phyloP scores from a whole-genome alignment of 2,888 invertebrate species.

The Leptinotarsa tumamoca region DNA sequence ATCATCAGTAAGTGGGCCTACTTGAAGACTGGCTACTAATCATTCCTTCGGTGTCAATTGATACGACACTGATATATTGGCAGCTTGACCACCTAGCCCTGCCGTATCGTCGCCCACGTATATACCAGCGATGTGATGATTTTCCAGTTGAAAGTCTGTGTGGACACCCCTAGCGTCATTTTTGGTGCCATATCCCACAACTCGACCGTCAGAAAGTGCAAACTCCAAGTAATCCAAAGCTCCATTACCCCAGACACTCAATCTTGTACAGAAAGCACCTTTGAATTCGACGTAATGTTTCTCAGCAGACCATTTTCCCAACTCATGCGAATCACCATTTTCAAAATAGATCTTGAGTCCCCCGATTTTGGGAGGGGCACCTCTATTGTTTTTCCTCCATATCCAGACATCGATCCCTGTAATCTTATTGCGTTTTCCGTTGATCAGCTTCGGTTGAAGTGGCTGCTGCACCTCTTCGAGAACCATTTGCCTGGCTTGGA shows the following conservation, averaged over 20 bases:
- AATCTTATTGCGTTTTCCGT: conserved; percentile 21
- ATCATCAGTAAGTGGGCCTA: no score
- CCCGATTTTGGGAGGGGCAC: neutral
- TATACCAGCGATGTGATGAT: neutral
- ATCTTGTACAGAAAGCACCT: neutral
- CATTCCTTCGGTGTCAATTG: neutral
- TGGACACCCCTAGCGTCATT: neutral
- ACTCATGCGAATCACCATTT: neutral
- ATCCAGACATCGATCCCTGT: conserved; percentile 16
- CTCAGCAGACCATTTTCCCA: neutral
- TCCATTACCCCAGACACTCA: conserved; percentile 27
- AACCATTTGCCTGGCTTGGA: conserved; percentile 15
- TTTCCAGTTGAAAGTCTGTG: neutral
- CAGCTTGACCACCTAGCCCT: neutral
- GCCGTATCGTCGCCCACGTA: neutral
- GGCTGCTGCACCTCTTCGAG: conserved; percentile 14
- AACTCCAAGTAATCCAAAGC: conserved; percentile 26
- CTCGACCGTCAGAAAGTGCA: conserved; percentile 23
- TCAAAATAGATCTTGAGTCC: neutral
- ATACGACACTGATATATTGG: neutral
- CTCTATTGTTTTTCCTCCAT: conserved; percentile 16
- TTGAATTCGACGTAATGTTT: conserved; percentile 11
- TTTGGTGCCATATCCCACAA: conserved; percentile 19
- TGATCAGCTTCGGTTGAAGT: conserved; percentile 6
- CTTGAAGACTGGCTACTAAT: neutral